These are phyloP conservation scores for Mareca penelope DNA, from an alignment of 2,797 vertebrate genomes.

Conservation along the genomic window DNA sequence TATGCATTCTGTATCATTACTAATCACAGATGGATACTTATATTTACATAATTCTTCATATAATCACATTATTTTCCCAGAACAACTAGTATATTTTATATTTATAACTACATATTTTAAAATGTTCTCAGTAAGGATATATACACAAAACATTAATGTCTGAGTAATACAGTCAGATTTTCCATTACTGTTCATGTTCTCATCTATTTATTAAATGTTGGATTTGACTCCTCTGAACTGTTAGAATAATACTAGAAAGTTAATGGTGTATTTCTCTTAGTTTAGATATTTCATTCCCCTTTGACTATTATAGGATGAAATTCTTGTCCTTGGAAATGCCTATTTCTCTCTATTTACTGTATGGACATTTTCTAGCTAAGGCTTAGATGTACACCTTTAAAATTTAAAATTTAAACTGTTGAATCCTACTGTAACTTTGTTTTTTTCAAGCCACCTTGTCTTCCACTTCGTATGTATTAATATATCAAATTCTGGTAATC, in stretches of 20 bases:
- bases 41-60: not conserved
- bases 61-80: not conserved
- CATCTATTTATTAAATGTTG: not conserved
- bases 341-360: not conserved
- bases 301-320: not conserved
- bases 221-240: not conserved
- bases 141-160: not conserved
- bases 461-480: not conserved
- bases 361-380: not conserved
- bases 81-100: not conserved
- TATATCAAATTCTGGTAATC: not conserved
- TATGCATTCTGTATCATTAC: not conserved
- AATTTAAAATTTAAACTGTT: not conserved
- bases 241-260: not conserved
- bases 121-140: not conserved
- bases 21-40: not conserved
- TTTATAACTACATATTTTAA: not conserved
- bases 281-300: not conserved
- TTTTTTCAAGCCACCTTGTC: not conserved
- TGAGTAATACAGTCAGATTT: not conserved
- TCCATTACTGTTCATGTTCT: not conserved
- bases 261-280: not conserved
- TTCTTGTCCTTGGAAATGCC: not conserved
- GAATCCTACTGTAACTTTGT: rapidly evolving
- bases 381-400: not conserved